Evolutionary conservation across 2,797 vertebrate genomes (phyloP).

Genomic region (Perdix hodgsoniae): DNA sequence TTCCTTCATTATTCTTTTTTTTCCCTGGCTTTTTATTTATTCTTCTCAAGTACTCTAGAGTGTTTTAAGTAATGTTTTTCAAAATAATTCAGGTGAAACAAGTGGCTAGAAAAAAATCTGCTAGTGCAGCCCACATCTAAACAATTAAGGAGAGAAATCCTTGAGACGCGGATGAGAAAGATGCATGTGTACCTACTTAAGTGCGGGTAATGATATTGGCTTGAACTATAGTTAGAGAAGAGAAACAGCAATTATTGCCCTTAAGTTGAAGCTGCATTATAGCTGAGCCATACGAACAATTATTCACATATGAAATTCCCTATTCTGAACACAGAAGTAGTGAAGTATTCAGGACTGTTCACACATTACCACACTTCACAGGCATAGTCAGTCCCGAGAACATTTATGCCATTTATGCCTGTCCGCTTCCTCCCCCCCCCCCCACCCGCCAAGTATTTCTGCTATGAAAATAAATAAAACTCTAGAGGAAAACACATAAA

Average conservation of each 20-base stretch:
- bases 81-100: constrained; percentile 16
- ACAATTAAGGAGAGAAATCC: neutral
- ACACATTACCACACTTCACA: neutral
- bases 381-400: neutral
- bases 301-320: neutral
- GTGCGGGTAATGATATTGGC: neutral
- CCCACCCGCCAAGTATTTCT: neutral
- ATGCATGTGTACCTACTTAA: neutral
- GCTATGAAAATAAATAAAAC: neutral
- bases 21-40: neutral
- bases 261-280: neutral
- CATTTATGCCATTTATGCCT: neutral
- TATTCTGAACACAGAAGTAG: constrained; percentile 5
- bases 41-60: neutral
- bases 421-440: neutral
- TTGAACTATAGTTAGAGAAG: neutral
- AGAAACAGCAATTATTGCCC: neutral
- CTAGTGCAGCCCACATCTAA: neutral
- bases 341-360: neutral
- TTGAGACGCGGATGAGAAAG: neutral
- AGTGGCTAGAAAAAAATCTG: neutral
- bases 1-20: neutral
- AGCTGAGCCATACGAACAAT: neutral
- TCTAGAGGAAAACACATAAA: constrained; percentile 14
- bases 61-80: neutral